A percentile compares a stretch with the other conserved stretches of the same genome.
phyloP scores from a whole-genome alignment of 2,797 vertebrate genomes.

The Acrossocheilus fasciatus region DNA sequence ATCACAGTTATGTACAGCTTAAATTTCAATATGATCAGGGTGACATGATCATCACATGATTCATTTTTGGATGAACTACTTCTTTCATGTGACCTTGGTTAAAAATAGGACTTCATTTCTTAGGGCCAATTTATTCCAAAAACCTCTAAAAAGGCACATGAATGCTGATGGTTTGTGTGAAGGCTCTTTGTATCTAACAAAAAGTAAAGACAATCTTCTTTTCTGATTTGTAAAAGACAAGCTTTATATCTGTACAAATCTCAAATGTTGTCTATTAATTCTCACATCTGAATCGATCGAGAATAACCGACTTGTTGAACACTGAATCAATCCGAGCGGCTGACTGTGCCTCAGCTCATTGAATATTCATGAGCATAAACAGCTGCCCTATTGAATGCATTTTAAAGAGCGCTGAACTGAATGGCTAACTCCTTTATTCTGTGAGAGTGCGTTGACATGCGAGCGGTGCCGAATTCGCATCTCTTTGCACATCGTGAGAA shows the following conservation, averaged over 20 bases:
- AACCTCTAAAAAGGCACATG: background rate
- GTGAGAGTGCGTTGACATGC: slow-evolving; percentile 9
- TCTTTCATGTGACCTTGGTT: slow-evolving; percentile 7
- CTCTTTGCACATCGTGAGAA: background rate
- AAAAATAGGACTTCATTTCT: background rate
- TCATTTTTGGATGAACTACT: background rate
- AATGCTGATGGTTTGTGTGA: background rate
- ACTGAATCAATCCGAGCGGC: slow-evolving; percentile 44
- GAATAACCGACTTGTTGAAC: slow-evolving; percentile 27
- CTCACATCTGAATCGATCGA: background rate
- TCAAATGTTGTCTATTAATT: slow-evolving; percentile 4
- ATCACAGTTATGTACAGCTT: background rate
- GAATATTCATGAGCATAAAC: slow-evolving; percentile 63
- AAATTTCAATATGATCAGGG: background rate
- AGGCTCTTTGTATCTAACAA: background rate
- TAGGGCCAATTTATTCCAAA: slow-evolving; percentile 1
- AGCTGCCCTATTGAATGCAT: slow-evolving; percentile 58
- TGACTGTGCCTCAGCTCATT: slow-evolving; percentile 34
- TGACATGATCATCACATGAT: background rate
- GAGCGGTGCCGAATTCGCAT: background rate
- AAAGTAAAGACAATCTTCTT: background rate
- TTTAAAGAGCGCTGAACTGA: slow-evolving; percentile 44
- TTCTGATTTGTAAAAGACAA: background rate
- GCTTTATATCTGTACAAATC: background rate
- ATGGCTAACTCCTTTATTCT: slow-evolving; percentile 28